Evolutionary conservation across 2,113 vertebrate species (phyloP).

Genomic region (Ranitomeya imitator): DNA sequence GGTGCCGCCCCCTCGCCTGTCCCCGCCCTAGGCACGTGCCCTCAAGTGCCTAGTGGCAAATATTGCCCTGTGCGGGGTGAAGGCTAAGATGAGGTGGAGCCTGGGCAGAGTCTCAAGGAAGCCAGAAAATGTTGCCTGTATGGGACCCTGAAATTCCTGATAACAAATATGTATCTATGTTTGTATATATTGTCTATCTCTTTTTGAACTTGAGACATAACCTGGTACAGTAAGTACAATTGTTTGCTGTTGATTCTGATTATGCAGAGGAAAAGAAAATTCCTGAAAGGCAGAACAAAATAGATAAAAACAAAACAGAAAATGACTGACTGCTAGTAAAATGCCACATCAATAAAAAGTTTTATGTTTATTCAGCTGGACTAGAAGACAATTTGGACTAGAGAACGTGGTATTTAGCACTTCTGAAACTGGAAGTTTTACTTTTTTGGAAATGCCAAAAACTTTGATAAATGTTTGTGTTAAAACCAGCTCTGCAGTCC

Average conservation of each 20-base stretch:
- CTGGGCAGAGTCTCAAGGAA: too few relatives aligned
- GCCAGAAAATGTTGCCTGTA: too few relatives aligned
- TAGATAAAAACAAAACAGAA: neutral
- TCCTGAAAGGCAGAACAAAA: conserved; percentile 9
- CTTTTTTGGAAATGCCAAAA: neutral
- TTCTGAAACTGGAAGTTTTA: neutral
- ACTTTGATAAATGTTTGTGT: neutral
- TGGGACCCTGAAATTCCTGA: too few relatives aligned
- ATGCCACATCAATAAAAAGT: conserved; percentile 19
- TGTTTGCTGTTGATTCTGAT: neutral
- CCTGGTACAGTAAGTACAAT: neutral
- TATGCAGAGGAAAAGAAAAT: neutral
- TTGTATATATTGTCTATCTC: neutral
- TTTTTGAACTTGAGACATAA: neutral
- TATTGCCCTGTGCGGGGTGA: too few relatives aligned
- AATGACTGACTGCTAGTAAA: conserved; percentile 19
- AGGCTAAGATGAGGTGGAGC: too few relatives aligned
- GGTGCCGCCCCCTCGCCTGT: too few relatives aligned
- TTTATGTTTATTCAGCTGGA: conserved; percentile 37
- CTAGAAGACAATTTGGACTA: conserved; percentile 7
- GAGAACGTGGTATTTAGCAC: conserved; percentile 10
- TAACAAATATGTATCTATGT: too few relatives aligned
- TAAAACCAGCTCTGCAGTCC: neutral
- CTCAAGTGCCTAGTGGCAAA: too few relatives aligned
- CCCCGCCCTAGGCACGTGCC: too few relatives aligned